Conservation (phyloP, 2,888 invertebrate species). For the Coleophora flavipennella region DNA sequence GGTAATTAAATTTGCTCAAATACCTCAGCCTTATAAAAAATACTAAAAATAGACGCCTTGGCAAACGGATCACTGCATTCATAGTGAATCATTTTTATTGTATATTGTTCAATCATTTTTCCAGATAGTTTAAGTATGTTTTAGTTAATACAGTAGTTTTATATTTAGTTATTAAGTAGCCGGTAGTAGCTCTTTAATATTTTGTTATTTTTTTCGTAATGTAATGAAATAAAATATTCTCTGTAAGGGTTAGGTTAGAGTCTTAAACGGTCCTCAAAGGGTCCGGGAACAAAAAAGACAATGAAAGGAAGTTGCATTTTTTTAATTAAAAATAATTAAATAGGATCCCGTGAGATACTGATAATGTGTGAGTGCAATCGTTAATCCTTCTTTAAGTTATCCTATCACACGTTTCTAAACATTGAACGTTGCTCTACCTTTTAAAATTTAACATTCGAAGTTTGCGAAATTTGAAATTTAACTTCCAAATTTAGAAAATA, state of each 20-base stretch:
- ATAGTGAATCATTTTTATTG: constrained; percentile 70
- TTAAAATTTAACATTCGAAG: constrained; percentile 22
- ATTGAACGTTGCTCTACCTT: constrained; percentile 14
- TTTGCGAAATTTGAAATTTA: constrained; percentile 42
- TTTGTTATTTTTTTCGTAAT: constrained; percentile 68
- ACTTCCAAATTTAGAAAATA: constrained; percentile 53
- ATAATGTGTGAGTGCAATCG: constrained; percentile 22
- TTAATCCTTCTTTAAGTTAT: constrained; percentile 7
- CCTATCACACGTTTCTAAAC: constrained; percentile 11
- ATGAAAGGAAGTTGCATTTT: constrained; percentile 66
- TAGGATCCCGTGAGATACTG: constrained; percentile 25
- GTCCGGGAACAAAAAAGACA: constrained; percentile 66
- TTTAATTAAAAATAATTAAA: constrained; percentile 33
- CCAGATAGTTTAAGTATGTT: constrained; percentile 64
- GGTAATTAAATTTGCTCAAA: constrained; percentile 32
- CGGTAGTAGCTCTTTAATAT: constrained; percentile 66
- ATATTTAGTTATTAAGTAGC: constrained; percentile 67
- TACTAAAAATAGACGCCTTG: constrained; percentile 24
- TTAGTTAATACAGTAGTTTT: constrained; percentile 66
- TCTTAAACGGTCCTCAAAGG: constrained; percentile 54
- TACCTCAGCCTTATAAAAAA: constrained; percentile 32
- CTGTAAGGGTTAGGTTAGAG: constrained; percentile 58
- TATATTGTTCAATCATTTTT: constrained; percentile 71
- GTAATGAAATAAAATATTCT: constrained; percentile 38
- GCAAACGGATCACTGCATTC: constrained; percentile 47